Conservation (phyloP, 2,113 vertebrate species). For the Tiliqua scincoides region DNA sequence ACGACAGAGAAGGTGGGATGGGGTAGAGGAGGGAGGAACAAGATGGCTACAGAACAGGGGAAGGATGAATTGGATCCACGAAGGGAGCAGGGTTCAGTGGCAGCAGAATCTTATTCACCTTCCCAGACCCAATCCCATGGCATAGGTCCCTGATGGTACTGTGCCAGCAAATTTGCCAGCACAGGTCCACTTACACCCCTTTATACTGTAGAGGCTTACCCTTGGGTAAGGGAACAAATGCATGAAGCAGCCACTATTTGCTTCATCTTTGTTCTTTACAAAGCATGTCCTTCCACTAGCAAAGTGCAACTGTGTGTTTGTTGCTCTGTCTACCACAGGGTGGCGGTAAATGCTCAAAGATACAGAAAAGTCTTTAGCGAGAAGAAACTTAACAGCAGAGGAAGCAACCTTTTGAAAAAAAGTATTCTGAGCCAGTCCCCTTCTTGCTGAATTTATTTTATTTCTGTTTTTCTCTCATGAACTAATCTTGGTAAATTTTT, state of each 20-base stretch:
- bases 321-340: constrained; percentile 62
- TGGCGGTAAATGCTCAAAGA: constrained; percentile 68
- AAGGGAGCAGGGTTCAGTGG: too few relatives aligned
- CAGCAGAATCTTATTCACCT: too few relatives aligned
- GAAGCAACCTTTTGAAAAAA: background rate
- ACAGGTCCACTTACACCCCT: too few relatives aligned
- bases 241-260: background rate
- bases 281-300: background rate
- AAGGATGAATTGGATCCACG: too few relatives aligned
- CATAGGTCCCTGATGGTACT: too few relatives aligned
- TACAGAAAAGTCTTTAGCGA: constrained; percentile 16
- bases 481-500: background rate
- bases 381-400: background rate
- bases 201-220: too few relatives aligned
- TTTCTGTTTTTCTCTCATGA: background rate
- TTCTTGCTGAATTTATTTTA: background rate
- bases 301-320: constrained; percentile 12
- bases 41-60: too few relatives aligned
- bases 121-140: too few relatives aligned
- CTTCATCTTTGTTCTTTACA: background rate
- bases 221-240: too few relatives aligned
- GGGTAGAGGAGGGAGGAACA: too few relatives aligned
- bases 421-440: background rate
- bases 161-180: too few relatives aligned
- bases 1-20: too few relatives aligned